phyloP scores from a whole-genome alignment of 2,888 invertebrate genomes.

The Tribolium freemani region DNA sequence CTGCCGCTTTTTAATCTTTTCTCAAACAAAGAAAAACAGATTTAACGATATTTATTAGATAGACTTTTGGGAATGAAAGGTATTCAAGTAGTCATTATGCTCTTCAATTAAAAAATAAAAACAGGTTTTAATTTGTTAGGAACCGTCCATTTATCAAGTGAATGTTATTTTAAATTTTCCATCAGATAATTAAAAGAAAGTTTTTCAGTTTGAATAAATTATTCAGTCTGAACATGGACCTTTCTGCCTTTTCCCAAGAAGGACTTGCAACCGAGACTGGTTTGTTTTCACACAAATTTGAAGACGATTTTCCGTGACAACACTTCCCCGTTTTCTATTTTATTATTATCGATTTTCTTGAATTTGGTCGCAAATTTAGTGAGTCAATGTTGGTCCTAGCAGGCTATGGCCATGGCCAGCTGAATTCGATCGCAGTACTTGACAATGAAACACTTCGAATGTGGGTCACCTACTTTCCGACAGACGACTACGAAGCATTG shows the following conservation, averaged over 20 bases:
- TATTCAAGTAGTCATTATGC: neutral
- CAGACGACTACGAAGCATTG: slow-evolving; percentile 47
- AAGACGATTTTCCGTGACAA: too few species aligned
- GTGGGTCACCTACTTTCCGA: slow-evolving; percentile 58
- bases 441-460: slow-evolving; percentile 59
- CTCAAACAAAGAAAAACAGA: neutral
- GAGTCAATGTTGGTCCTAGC: slow-evolving; percentile 29
- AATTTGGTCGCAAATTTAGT: neutral
- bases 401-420: slow-evolving; percentile 54
- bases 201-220: slow-evolving; percentile 8
- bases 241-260: neutral
- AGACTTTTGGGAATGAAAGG: neutral
- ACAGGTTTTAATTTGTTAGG: neutral
- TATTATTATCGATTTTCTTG: too few species aligned
- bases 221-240: neutral
- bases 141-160: slow-evolving; percentile 11
- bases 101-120: neutral
- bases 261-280: neutral
- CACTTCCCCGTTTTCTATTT: neutral
- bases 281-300: neutral
- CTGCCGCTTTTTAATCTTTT: slow-evolving; percentile 6
- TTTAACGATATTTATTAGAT: neutral
- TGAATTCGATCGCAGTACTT: slow-evolving; percentile 52
- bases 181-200: slow-evolving; percentile 20
- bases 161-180: slow-evolving; percentile 11